phyloP scores from a whole-genome alignment of 1,140 invertebrate species.

The Gyrodactylus bullatarudis region DNA sequence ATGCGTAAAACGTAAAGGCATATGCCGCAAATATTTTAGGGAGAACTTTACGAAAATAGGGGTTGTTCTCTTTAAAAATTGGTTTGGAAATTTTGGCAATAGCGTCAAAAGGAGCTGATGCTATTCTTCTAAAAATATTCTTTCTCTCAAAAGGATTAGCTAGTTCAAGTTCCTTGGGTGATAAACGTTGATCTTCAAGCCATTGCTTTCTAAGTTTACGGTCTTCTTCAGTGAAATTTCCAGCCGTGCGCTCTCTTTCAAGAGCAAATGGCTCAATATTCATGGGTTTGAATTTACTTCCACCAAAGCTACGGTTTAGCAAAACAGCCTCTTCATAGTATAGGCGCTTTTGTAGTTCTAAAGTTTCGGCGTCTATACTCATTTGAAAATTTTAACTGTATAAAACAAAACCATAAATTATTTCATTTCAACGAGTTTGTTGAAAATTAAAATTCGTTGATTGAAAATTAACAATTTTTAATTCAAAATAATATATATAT shows the following conservation, averaged over 20 bases:
- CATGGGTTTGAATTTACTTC: constrained; percentile 14
- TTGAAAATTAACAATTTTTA: too few relatives aligned
- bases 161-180: constrained; percentile 14
- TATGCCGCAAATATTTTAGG: not conserved
- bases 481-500: too few relatives aligned
- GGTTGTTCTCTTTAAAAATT: not conserved
- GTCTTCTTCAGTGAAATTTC: constrained; percentile 13
- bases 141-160: not conserved
- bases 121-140: not conserved
- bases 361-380: too few relatives aligned
- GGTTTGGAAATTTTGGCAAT: not conserved
- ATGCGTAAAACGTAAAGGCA: not conserved
- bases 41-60: not conserved
- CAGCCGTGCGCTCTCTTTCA: constrained; percentile 13
- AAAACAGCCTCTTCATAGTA: not conserved
- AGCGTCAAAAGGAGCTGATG: not conserved
- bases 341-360: not conserved
- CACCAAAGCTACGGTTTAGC: not conserved
- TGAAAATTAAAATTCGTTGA: too few relatives aligned
- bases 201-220: constrained; percentile 15
- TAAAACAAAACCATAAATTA: too few relatives aligned
- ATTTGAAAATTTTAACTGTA: too few relatives aligned
- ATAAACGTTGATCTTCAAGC: constrained; percentile 16
- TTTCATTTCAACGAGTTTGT: too few relatives aligned
- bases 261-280: constrained; percentile 15